A percentile compares a stretch with the other conserved stretches of the same genome.
These are phyloP conservation scores for Holothuria scabra DNA, from an alignment of 53 echinoderm and acorn worm genomes.

Conservation along the genomic window DNA sequence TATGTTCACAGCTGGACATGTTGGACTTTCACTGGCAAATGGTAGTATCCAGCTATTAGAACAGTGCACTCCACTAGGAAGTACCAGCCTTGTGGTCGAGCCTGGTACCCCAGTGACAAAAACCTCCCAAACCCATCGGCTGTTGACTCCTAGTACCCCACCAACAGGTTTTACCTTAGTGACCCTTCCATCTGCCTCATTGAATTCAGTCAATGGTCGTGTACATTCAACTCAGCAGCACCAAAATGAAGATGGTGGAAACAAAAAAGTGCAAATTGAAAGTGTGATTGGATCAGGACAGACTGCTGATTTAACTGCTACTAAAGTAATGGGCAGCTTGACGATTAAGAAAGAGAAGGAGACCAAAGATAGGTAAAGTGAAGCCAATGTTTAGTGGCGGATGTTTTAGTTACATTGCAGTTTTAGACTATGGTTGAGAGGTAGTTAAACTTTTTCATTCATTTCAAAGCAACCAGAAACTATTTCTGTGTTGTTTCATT, in stretches of 20 bases:
- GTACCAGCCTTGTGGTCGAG: conserved; percentile 59
- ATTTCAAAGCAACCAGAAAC: too few relatives aligned
- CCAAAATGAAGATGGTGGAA: conserved; percentile 44
- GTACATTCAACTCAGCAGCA: conserved; percentile 56
- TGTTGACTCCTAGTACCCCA: conserved; percentile 68
- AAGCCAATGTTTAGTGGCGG: conserved; percentile 1
- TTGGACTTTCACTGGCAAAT: conserved; percentile 81
- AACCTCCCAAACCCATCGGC: conserved; percentile 42
- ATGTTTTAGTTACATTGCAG: neutral
- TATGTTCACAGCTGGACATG: conserved; percentile 48
- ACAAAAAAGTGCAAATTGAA: conserved; percentile 50
- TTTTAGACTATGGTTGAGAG: too few relatives aligned
- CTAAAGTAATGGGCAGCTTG: neutral
- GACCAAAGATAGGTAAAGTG: conserved; percentile 19
- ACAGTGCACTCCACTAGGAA: conserved; percentile 62
- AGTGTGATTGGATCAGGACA: conserved; percentile 7
- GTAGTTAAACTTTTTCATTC: too few relatives aligned
- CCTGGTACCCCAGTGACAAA: conserved; percentile 64
- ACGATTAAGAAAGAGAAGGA: neutral
- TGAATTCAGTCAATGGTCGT: conserved; percentile 33
- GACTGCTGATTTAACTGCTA: too few relatives aligned
- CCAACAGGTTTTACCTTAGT: conserved; percentile 80
- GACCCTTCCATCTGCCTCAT: conserved; percentile 76
- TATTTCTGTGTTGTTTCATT: too few relatives aligned
- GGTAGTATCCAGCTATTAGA: conserved; percentile 75